These are phyloP conservation scores for Trachymyrmex cornetzi DNA, from an alignment of 1,140 invertebrate genomes.

Conservation along the genomic window DNA sequence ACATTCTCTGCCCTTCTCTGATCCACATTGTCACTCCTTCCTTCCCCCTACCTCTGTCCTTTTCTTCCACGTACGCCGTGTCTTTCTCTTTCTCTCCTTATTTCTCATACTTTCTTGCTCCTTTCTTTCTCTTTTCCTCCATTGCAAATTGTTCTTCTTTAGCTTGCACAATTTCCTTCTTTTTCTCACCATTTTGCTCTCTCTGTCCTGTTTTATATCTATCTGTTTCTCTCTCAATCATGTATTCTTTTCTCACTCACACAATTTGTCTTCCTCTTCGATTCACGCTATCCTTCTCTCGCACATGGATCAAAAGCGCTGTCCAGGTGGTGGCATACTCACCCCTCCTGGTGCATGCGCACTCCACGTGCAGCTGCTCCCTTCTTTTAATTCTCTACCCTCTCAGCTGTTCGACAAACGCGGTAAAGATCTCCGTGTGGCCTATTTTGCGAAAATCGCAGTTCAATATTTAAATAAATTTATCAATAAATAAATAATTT, in stretches of 20 bases:
- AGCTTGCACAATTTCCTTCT: conserved; percentile 15
- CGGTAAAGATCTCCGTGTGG: conserved; percentile 37
- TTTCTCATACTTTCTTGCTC: not conserved
- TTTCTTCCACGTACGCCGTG: too few relatives aligned
- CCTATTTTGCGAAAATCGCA: conserved; percentile 41
- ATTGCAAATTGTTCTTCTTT: not conserved
- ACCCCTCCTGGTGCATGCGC: conserved; percentile 42
- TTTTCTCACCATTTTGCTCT: not conserved
- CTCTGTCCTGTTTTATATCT: not conserved
- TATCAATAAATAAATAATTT: not conserved
- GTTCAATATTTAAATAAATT: not conserved
- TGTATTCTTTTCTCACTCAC: not conserved
- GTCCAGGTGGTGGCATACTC: conserved; percentile 24
- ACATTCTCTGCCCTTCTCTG: not conserved
- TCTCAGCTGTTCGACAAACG: conserved; percentile 42
- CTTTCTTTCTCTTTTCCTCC: not conserved
- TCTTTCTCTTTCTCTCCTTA: not conserved
- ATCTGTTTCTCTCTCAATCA: not conserved
- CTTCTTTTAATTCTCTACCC: not conserved
- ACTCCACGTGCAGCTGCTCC: conserved; percentile 7
- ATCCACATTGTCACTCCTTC: not conserved
- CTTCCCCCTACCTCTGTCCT: too few relatives aligned
- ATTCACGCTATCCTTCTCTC: not conserved
- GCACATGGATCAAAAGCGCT: conserved; percentile 27
- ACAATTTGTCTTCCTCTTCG: not conserved